These are phyloP conservation scores for Acridotheres tristis DNA, from an alignment of 2,797 vertebrate genomes.

Conservation along the genomic window DNA sequence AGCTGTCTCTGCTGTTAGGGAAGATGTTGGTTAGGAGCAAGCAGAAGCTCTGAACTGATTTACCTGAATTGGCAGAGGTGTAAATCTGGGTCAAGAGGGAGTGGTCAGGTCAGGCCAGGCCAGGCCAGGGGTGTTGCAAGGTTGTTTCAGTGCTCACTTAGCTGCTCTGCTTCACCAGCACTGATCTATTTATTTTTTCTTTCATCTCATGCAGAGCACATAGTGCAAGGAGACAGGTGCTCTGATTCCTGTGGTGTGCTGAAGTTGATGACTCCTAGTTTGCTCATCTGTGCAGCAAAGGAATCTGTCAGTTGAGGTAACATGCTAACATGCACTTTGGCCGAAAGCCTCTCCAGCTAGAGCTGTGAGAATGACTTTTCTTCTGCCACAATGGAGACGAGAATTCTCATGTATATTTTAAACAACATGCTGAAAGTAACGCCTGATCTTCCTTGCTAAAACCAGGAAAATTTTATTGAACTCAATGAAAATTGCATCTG, in stretches of 20 bases:
- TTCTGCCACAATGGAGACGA: neutral
- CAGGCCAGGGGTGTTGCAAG: neutral
- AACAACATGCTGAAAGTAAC: neutral
- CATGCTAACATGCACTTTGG: neutral
- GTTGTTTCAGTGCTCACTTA: neutral
- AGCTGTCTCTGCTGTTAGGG: neutral
- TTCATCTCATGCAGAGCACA: neutral
- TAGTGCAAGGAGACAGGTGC: neutral
- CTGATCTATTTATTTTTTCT: neutral
- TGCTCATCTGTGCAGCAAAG: conserved; percentile 17
- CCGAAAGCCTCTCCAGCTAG: neutral
- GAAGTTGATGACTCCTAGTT: conserved; percentile 7
- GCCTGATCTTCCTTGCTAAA: neutral
- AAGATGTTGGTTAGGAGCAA: neutral
- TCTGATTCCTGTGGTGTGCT: neutral
- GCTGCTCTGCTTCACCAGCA: neutral
- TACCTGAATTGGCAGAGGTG: neutral
- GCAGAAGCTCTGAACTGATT: neutral
- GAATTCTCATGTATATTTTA: conserved; percentile 34
- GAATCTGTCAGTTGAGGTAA: conserved; percentile 26
- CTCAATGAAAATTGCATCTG: neutral
- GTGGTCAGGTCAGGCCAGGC: neutral
- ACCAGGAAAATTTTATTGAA: neutral
- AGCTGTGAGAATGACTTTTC: conserved; percentile 20
- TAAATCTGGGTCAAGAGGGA: neutral